Percentiles rank a stretch among this genome's conserved stretches.
Evolutionary conservation across 2,888 invertebrate species (phyloP).

Genomic region (Chirona hameri): DNA sequence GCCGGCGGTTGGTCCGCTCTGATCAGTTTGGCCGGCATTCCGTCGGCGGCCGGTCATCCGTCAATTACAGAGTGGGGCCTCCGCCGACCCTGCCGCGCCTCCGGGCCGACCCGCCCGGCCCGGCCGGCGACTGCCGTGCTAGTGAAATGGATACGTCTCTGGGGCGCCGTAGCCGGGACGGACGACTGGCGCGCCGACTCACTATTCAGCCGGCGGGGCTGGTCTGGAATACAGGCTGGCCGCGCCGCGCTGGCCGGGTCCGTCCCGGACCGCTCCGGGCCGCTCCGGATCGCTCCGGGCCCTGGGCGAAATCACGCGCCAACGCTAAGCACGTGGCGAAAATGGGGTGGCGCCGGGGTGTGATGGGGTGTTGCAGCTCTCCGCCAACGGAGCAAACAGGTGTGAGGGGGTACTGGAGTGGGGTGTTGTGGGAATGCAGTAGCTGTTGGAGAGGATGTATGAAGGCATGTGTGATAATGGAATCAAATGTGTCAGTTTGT

Average conservation of each 20-base stretch:
- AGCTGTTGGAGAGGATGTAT: no score
- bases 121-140: neutral
- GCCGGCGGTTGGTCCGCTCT: neutral
- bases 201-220: neutral
- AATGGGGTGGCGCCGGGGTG: no score
- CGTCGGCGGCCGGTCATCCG: neutral
- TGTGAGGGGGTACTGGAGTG: no score
- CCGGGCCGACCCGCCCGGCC: neutral
- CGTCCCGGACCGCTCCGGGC: neutral
- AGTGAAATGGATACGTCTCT: constrained; percentile 9
- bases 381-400: no score
- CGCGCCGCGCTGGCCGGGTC: neutral
- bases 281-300: neutral
- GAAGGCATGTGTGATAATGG: no score
- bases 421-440: no score
- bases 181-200: neutral
- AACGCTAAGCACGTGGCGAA: no score
- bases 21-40: neutral
- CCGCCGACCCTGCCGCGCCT: neutral
- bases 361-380: no score
- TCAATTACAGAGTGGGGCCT: neutral
- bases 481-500: no score
- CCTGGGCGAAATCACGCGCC: no score
- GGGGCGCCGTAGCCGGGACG: neutral
- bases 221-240: neutral